A percentile compares a stretch with the other conserved stretches of the same genome.
These are phyloP conservation scores for Cynaeus angustus DNA, from an alignment of 2,888 invertebrate genomes.

Conservation along the genomic window DNA sequence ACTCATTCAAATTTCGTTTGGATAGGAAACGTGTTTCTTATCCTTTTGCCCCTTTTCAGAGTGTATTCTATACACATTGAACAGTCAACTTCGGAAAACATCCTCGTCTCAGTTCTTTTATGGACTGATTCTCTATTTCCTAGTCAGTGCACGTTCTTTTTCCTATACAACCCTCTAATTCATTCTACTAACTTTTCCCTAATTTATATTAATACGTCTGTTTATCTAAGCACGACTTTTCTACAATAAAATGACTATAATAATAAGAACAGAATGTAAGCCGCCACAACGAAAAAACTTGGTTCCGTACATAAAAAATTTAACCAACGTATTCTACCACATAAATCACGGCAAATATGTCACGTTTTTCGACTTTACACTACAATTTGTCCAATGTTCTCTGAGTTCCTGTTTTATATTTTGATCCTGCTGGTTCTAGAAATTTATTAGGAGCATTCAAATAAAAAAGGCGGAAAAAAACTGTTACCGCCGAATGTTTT, in stretches of 20 bases:
- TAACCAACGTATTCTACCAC: slow-evolving; percentile 3
- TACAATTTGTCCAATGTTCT: slow-evolving; percentile 34
- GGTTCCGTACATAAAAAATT: slow-evolving; percentile 15
- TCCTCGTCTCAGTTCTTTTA: slow-evolving; percentile 22
- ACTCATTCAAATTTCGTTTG: too few relatives aligned
- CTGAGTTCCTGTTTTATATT: slow-evolving; percentile 25
- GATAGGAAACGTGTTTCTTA: neutral
- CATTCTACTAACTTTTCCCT: slow-evolving; percentile 22
- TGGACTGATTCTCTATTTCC: slow-evolving; percentile 10
- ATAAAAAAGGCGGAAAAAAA: slow-evolving; percentile 4
- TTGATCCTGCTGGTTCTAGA: slow-evolving; percentile 15
- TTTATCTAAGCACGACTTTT: neutral
- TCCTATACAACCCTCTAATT: slow-evolving; percentile 30
- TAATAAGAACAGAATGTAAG: neutral
- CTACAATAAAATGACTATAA: neutral
- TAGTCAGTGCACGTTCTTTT: slow-evolving; percentile 12
- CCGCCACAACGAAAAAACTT: slow-evolving; percentile 6
- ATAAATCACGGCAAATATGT: slow-evolving; percentile 31
- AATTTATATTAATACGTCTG: slow-evolving; percentile 29
- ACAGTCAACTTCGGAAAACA: slow-evolving; percentile 21
- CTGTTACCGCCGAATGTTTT: too few relatives aligned
- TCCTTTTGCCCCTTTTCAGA: neutral
- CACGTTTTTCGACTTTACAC: slow-evolving; percentile 38
- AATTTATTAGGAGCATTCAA: slow-evolving; percentile 19
- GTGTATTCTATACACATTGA: slow-evolving; percentile 19